Evolutionary conservation across 2,888 invertebrate species (phyloP).

Genomic region (Epistrophe grossulariae): DNA sequence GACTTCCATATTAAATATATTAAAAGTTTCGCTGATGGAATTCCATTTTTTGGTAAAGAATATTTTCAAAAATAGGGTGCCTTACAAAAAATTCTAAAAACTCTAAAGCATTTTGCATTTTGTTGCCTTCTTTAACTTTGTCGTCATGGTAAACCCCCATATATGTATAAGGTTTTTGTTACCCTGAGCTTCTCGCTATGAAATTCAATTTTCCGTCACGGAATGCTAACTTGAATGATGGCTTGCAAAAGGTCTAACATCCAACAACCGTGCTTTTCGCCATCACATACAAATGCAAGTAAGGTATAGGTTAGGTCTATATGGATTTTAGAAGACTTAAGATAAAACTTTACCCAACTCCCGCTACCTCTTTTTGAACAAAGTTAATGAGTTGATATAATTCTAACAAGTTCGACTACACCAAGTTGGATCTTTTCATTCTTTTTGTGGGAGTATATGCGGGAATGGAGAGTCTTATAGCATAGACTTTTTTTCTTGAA

Average conservation of each 20-base stretch:
- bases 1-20: too few species aligned
- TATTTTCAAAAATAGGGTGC: not conserved
- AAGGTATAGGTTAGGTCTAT: not conserved
- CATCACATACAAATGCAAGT: constrained; percentile 62
- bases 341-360: constrained; percentile 24
- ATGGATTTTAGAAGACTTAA: constrained; percentile 1
- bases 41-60: too few species aligned
- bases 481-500: constrained; percentile 16
- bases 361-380: constrained; percentile 17
- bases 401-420: constrained; percentile 62
- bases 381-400: constrained; percentile 73
- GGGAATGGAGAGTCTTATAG: not conserved
- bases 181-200: constrained; percentile 17
- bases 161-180: constrained; percentile 52
- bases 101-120: not conserved
- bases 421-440: constrained; percentile 7
- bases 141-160: not conserved
- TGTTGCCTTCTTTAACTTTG: constrained; percentile 31
- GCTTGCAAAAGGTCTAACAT: constrained; percentile 49
- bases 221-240: constrained; percentile 62
- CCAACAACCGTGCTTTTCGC: constrained; percentile 32
- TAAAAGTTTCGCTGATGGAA: too few species aligned
- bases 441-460: not conserved
- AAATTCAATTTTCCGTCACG: constrained; percentile 70
- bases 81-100: not conserved